Conservation (phyloP, 2,113 vertebrate species). For the Protomyctophum bolini region DNA sequence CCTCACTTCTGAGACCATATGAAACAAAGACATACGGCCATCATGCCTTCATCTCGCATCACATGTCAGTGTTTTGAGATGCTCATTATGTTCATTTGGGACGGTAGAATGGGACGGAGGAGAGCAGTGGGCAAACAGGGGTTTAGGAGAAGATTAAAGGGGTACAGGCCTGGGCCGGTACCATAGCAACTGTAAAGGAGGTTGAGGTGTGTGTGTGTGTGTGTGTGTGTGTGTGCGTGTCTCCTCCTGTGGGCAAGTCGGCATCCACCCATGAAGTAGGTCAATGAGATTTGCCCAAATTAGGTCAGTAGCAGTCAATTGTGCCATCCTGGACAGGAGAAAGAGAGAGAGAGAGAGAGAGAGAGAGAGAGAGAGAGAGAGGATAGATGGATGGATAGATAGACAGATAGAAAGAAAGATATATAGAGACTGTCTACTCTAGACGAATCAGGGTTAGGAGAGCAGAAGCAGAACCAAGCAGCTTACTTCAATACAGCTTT, state of each 20-base stretch:
- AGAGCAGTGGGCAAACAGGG: neutral
- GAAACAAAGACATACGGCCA: slow-evolving; percentile 56
- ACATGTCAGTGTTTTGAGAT: slow-evolving; percentile 32
- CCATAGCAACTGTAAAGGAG: slow-evolving; percentile 36
- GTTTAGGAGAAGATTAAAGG: slow-evolving; percentile 14
- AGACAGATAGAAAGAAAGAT: neutral
- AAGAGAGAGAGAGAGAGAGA: slow-evolving; percentile 20
- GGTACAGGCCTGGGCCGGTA: slow-evolving; percentile 6
- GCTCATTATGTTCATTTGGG: slow-evolving; percentile 50
- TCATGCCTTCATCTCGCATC: slow-evolving; percentile 43
- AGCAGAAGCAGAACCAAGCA: slow-evolving; percentile 58
- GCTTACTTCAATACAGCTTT: slow-evolving; percentile 54
- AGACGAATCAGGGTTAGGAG: slow-evolving; percentile 36
- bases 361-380: neutral
- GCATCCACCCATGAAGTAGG: slow-evolving; percentile 78
- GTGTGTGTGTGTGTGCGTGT: slow-evolving; percentile 22
- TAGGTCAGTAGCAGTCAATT: slow-evolving; percentile 77
- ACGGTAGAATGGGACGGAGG: slow-evolving; percentile 22
- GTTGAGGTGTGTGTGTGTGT: slow-evolving; percentile 13
- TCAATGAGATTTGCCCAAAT: slow-evolving; percentile 80
- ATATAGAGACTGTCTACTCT: slow-evolving; percentile 11
- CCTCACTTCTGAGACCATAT: slow-evolving; percentile 50
- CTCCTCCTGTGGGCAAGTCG: slow-evolving; percentile 69
- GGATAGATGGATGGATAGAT: neutral
- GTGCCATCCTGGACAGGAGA: slow-evolving; percentile 60